Base-by-base conservation (phyloP, 1,140 invertebrate species). In the Coptotermes formosanus region DNA sequence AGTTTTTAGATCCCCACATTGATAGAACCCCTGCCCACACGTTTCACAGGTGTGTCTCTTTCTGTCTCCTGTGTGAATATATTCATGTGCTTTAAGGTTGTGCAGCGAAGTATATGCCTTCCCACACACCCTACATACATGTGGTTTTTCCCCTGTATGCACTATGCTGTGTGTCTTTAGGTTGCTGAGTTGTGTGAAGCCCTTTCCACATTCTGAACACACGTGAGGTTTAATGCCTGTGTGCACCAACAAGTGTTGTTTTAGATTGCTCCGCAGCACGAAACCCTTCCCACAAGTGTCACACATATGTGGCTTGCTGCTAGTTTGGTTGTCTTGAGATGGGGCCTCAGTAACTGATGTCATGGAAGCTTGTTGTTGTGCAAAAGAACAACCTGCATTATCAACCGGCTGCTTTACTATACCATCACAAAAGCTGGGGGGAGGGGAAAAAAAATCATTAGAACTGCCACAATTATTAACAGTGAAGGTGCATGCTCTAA, bases 11-110 rank as follows among this genome's bases (percentile, higher is more conserved):
- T 95, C 94, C 82, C 92, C 93, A 4, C 92, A 91, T 84, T 94
- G 91, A 64, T 94, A 94, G 88, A 94, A 95, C 0, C 94, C 94
- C 88, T 93, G 94, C 4, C 93, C 93, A 86, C 94, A 95, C 2
- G 92, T 92, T 64, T 92, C 92, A 87, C 94, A 95, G 3, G 92
- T 90, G 87, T 92, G 83, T 64, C 43, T 84, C 83, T 84, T 84
- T 75, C 43, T 45, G 19, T 55, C 48, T 21, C 83, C 83, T 14
- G 83, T 84, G 19, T 87, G 87, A 11, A 85, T 84, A n/a, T 81
- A 43, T 30, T 59, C 32, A 69, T 87, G 87, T 25, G 43, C 83
- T 45, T 32, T 69, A 11, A 87, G 64, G 82, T 83, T 86, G 25
- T 44, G 55, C 32, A 64, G 30, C 23, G 86, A 82, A 25, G 85